A percentile compares a stretch with the other conserved stretches of the same genome.
phyloP scores from a whole-genome alignment of 2,797 vertebrate genomes.

The Manis pentadactyla region DNA sequence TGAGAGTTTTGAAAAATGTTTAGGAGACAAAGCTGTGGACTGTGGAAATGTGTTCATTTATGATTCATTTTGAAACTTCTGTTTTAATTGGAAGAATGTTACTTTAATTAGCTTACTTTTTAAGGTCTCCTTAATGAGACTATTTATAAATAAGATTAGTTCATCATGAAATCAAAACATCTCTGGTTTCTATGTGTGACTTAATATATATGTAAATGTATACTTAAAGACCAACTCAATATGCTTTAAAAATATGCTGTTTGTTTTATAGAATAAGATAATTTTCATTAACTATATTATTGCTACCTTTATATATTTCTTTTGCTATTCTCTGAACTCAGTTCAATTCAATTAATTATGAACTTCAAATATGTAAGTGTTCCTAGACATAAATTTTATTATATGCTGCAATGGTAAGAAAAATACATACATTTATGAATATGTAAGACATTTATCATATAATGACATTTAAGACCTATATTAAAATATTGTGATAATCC shows the following conservation, averaged over 20 bases:
- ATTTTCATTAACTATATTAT: constrained; percentile 1
- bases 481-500: not conserved
- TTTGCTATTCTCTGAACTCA: not conserved
- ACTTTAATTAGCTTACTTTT: not conserved
- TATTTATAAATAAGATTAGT: not conserved
- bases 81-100: not conserved
- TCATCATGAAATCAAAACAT: not conserved
- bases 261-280: not conserved
- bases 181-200: not conserved
- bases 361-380: not conserved
- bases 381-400: not conserved
- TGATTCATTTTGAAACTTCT: constrained; percentile 1
- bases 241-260: no score
- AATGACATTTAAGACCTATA: not conserved
- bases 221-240: not conserved
- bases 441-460: not conserved
- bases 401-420: not conserved
- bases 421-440: not conserved
- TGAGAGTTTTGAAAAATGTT: constrained; percentile 2
- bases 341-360: not conserved
- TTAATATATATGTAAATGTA: not conserved
- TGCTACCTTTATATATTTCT: not conserved
- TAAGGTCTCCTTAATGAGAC: not conserved
- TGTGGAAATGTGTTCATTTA: not conserved
- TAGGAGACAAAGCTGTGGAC: not conserved